Evolutionary conservation across 1,140 invertebrate genomes (phyloP).

Genomic region (Maniola jurtina): DNA sequence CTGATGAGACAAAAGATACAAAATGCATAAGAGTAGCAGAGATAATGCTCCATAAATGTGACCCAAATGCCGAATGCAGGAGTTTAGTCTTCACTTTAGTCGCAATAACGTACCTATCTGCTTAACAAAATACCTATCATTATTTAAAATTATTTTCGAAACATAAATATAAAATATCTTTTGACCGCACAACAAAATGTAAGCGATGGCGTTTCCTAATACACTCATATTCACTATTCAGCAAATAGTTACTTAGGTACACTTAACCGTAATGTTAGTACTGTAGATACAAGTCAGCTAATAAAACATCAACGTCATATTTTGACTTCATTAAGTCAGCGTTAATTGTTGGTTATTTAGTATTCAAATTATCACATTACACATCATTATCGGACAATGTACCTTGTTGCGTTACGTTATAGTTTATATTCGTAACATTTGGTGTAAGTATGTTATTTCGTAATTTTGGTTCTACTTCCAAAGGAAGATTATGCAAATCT

Average conservation of each 20-base stretch:
- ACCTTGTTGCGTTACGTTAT: slow-evolving; percentile 18
- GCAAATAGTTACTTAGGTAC: background rate
- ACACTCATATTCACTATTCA: too few relatives aligned
- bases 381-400: slow-evolving; percentile 4
- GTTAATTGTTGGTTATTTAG: slow-evolving; percentile 20
- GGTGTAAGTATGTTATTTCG: slow-evolving; percentile 18
- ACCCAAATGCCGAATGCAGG: too few relatives aligned
- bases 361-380: slow-evolving; percentile 22
- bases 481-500: slow-evolving; percentile 31
- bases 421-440: slow-evolving; percentile 17
- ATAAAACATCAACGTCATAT: slow-evolving; percentile 13
- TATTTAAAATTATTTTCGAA: too few relatives aligned
- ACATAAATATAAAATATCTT: too few relatives aligned
- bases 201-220: background rate
- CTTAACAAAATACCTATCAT: too few relatives aligned
- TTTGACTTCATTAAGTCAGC: slow-evolving; percentile 20
- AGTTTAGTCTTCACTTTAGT: too few relatives aligned
- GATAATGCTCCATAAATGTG: too few relatives aligned
- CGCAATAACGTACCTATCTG: too few relatives aligned
- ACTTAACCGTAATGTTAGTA: background rate
- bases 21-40: too few relatives aligned
- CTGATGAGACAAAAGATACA: too few relatives aligned
- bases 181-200: too few relatives aligned
- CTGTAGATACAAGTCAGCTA: background rate
- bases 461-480: slow-evolving; percentile 19